Base-by-base conservation (phyloP, 1,140 invertebrate genomes). In the Tigriopus japonicus region DNA sequence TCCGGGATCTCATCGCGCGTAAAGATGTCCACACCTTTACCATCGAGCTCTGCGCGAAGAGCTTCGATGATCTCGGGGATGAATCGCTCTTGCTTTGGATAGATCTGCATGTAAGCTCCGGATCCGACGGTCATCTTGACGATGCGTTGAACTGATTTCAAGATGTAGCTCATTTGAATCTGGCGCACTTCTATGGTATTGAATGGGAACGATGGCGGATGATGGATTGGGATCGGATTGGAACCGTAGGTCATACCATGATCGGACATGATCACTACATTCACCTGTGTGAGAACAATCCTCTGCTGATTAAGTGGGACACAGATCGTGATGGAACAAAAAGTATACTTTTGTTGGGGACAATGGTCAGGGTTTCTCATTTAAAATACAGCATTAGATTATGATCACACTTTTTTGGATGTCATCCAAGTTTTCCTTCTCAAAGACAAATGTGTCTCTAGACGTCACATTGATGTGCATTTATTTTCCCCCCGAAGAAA, bases 181-280 rank as follows among this genome's bases (percentile, higher is more conserved):
- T 58, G 17, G 6, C 23, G 21, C 41, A 58, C 55, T n/a, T 40
- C 41, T 14, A 41, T 7, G 24, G 24, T 35, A 41, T 58, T 15
- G 55, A 58, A 40, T 14, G 55, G 28, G 23, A 58, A 58, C 15
- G 35, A 41, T 2, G 17, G 42, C 2, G 41, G 24, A 52, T 56
- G 17, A 21, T 61, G 43, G 3, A 52, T 13, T 7, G 41, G 14
- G 21, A 51, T 56, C 24, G 59, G 49, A 45, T 35, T 56, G 15
- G 23, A 23, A 6, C 59, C 51, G 19, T 35, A 58, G 15, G 59
- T 23, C 59, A 61, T 61, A 2, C 59, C 59, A 24, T 61, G 59
- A 15, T 56, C 51, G 23, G 59, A 54, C 28, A 55, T 5, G 19
- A 61, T 61, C 21, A 61, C 40, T 6, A 61, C 21, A 21, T 61